Base-by-base conservation (phyloP, 2,113 vertebrate species). In the Petrocephalus zakoni region DNA sequence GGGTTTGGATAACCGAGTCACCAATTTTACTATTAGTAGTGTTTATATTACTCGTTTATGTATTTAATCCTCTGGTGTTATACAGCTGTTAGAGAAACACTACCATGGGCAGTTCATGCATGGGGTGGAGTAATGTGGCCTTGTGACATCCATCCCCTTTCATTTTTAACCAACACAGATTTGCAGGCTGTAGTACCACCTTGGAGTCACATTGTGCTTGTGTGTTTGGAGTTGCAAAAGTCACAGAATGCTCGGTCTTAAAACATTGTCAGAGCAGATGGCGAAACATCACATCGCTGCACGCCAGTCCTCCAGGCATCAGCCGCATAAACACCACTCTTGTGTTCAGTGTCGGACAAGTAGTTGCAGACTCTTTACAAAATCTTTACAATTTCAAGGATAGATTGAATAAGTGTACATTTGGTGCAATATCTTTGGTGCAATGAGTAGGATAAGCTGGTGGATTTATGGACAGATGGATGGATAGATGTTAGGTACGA, bases 231-330 rank as follows among this genome's bases (percentile, higher is more conserved):
- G 78, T 52, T 88, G 68, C 72, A 88, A 81, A 81, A 51, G 81
- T 83, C 87, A 49, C 61, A 25, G 10, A 75, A 53, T 49, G 51
- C 52, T 88, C 34, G 42, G 21, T 53, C 78, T 84, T 22, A 51
- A 52, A 34, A 88, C 25, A 22, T 83, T 88, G 72, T 88, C 87
- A 61, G 78, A 83, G 72, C 87, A 88, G 87, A 88, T 88, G 87
- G 87, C 52, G 37, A 83, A 53, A 88, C 87, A 47, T 83, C 75
- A 47, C 87, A 58, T 83, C 78, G 19, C 49, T 83, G 53, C 49
- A 88, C 84, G 87, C 78, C 87, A 88, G 78, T 53, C 78, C 75
- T 55, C 87, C 53, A 42, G 55, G 75, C 87, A 58, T 42, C 75
- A 83, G 22, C 87, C 10, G 37, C 51, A 56, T 52, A 84, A 61